These are phyloP conservation scores for Sphenodon punctatus DNA, from an alignment of 2,797 vertebrate genomes.

Conservation along the genomic window DNA sequence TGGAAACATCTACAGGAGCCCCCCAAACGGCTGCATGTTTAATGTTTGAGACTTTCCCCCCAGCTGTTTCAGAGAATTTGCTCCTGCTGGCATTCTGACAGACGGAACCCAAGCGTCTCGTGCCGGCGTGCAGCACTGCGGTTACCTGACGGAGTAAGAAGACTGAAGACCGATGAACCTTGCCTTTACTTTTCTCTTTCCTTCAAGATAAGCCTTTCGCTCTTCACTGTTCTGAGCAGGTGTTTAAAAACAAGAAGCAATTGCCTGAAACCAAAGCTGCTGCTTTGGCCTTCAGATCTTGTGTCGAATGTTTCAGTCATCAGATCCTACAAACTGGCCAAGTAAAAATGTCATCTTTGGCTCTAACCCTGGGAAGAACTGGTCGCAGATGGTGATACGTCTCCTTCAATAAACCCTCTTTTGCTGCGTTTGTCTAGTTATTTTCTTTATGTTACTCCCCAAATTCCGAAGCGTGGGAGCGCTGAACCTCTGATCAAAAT, in stretches of 20 bases:
- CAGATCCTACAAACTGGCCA: background rate
- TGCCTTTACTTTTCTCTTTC: background rate
- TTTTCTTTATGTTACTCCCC: background rate
- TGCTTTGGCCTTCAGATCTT: background rate
- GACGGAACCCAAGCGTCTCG: background rate
- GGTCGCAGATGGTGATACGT: background rate
- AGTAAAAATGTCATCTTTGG: background rate
- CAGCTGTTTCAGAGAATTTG: background rate
- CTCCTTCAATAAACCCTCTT: background rate
- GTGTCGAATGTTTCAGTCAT: background rate
- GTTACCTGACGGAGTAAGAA: too few relatives aligned
- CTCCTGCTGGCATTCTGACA: background rate
- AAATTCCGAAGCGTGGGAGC: accelerated
- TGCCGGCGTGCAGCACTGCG: too few relatives aligned
- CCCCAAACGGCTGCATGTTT: too few relatives aligned
- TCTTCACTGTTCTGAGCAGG: background rate
- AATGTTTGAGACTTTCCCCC: background rate
- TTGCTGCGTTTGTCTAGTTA: accelerated
- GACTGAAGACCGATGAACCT: background rate
- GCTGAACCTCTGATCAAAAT: background rate
- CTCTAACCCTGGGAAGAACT: background rate
- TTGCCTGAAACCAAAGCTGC: too few relatives aligned
- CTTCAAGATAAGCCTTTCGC: background rate
- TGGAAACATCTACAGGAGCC: too few relatives aligned
- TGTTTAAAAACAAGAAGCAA: background rate